Percentiles rank a stretch among this genome's conserved stretches.
Evolutionary conservation across 2,113 vertebrate species (phyloP).

Genomic region (Ciconia maguari): DNA sequence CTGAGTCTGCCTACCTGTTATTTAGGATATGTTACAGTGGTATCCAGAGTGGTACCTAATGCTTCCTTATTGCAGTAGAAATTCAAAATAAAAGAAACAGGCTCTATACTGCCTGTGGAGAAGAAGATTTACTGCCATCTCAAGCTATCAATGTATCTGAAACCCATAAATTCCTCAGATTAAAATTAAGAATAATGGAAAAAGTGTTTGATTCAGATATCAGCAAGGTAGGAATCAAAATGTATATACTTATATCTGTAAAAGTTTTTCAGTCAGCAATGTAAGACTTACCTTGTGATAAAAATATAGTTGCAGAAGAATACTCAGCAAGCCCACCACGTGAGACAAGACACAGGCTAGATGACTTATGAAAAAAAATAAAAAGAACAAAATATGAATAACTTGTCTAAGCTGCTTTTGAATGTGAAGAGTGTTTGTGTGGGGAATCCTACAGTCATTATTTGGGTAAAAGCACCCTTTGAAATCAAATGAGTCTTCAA

Average conservation of each 20-base stretch:
- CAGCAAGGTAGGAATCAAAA: not conserved
- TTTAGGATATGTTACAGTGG: not conserved
- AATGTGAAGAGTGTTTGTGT: not conserved
- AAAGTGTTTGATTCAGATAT: not conserved
- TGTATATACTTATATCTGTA: not conserved
- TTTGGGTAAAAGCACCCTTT: not conserved
- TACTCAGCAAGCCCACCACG: not conserved
- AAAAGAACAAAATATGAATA: not conserved
- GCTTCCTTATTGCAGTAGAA: not conserved
- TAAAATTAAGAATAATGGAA: not conserved
- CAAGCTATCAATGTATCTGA: not conserved
- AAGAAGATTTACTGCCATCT: not conserved
- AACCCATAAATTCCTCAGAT: not conserved
- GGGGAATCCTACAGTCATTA: not conserved
- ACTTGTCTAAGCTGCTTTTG: not conserved
- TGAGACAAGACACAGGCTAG: not conserved
- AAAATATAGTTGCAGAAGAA: not conserved
- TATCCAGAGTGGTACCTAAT: not conserved
- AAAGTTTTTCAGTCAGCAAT: not conserved
- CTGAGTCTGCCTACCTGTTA: not conserved
- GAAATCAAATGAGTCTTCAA: not conserved
- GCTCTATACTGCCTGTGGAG: not conserved
- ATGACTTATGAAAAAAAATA: not conserved
- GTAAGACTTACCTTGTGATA: not conserved
- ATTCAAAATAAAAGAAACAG: not conserved